These are phyloP conservation scores for Nasonia vitripennis DNA, from an alignment of 1,140 invertebrate species.

Conservation along the genomic window DNA sequence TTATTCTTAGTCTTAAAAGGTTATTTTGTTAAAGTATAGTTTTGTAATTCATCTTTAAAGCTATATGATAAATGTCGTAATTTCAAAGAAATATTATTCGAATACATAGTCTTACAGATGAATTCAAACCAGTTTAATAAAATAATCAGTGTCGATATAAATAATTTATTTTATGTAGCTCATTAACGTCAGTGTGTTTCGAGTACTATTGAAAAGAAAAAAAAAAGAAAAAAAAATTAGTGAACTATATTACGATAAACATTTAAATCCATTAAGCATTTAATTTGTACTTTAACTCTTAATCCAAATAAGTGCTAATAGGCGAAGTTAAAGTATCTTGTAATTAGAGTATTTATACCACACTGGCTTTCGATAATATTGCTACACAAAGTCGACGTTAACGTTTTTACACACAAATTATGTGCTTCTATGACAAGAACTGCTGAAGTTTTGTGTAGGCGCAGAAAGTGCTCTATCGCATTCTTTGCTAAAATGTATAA, in stretches of 20 bases:
- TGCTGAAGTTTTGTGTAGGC: constrained; percentile 3
- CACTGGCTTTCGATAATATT: constrained; percentile 35
- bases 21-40: constrained; percentile 43
- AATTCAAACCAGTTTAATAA: constrained; percentile 44
- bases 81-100: constrained; percentile 18
- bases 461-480: not conserved
- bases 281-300: not conserved
- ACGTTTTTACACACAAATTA: constrained; percentile 33
- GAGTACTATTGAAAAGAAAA: not conserved
- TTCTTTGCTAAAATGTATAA: not conserved
- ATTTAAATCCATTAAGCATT: not conserved
- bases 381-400: constrained; percentile 36
- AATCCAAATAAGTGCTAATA: not conserved
- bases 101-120: constrained; percentile 26
- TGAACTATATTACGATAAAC: not conserved
- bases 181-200: constrained; percentile 37
- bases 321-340: not conserved
- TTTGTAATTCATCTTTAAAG: constrained; percentile 33
- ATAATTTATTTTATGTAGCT: constrained; percentile 45
- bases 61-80: not conserved
- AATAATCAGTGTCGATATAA: constrained; percentile 47
- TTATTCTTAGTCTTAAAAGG: constrained; percentile 42
- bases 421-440: constrained; percentile 28
- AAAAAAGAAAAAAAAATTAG: not conserved
- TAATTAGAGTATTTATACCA: not conserved